Evolutionary conservation across 2,113 vertebrate species (phyloP).

Genomic region (Grammomys dolichurus): DNA sequence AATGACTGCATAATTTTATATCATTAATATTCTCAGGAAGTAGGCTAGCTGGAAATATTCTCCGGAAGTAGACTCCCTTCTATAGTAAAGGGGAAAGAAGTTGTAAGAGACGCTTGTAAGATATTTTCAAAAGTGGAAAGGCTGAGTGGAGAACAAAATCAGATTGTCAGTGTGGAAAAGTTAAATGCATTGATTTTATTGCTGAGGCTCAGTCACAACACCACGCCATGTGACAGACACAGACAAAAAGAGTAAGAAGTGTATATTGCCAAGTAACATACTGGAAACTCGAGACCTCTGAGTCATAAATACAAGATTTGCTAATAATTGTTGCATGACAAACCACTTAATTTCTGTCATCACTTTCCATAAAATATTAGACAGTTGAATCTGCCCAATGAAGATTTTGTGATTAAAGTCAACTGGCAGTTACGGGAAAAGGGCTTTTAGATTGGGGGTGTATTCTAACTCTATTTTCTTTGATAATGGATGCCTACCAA

Average conservation of each 20-base stretch:
- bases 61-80: neutral
- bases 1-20: constrained; percentile 54
- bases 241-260: neutral
- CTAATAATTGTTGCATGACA: constrained; percentile 56
- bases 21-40: constrained; percentile 61
- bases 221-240: neutral
- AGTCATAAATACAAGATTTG: constrained; percentile 57
- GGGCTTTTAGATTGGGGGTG: neutral
- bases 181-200: constrained; percentile 37
- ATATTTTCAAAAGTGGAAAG: constrained; percentile 15
- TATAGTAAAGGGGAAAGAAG: neutral
- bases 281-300: constrained; percentile 1
- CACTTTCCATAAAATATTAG: constrained; percentile 58
- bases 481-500: constrained; percentile 26
- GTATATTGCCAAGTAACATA: neutral
- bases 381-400: constrained; percentile 22
- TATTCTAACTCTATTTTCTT: constrained; percentile 44
- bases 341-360: constrained; percentile 55
- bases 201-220: constrained; percentile 22
- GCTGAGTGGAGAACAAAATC: neutral
- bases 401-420: constrained; percentile 57
- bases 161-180: constrained; percentile 25
- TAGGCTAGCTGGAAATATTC: constrained; percentile 33
- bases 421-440: constrained; percentile 5
- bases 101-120: neutral